These are phyloP conservation scores for Macrotis lagotis DNA, from an alignment of 2,113 vertebrate genomes.

Conservation along the genomic window DNA sequence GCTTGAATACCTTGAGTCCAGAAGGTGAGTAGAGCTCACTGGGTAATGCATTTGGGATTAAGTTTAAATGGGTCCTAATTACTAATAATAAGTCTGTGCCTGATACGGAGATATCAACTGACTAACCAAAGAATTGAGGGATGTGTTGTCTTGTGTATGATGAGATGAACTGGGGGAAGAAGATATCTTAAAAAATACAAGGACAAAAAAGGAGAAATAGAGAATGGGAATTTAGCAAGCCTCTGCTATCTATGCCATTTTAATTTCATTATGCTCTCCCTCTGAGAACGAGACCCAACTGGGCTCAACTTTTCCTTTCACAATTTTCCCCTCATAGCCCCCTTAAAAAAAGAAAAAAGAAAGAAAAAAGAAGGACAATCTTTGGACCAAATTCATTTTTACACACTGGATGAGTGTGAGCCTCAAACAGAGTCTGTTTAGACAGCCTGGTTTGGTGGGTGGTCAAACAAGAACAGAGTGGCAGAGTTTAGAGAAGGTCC, in stretches of 20 bases:
- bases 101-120: constrained; percentile 52
- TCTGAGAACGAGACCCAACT: neutral
- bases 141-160: constrained; percentile 66
- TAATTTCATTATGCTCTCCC: constrained; percentile 29
- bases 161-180: constrained; percentile 55
- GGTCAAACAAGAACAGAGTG: constrained; percentile 86
- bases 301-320: neutral
- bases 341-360: constrained; percentile 53
- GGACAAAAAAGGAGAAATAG: constrained; percentile 50
- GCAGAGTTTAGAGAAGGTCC: constrained; percentile 90
- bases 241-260: constrained; percentile 2
- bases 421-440: constrained; percentile 90
- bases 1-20: constrained; percentile 62
- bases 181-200: neutral
- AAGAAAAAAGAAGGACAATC: constrained; percentile 12
- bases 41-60: constrained; percentile 83
- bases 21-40: constrained; percentile 59
- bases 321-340: constrained; percentile 21
- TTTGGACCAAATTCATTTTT: constrained; percentile 83
- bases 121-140: constrained; percentile 54
- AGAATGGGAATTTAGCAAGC: constrained; percentile 14
- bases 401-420: constrained; percentile 84
- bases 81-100: constrained; percentile 65
- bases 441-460: constrained; percentile 93
- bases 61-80: constrained; percentile 68